Evolutionary conservation across 2,888 invertebrate genomes (phyloP), one percentile per base, ranked within the genome.

Genomic region (Heliconius hortense): DNA sequence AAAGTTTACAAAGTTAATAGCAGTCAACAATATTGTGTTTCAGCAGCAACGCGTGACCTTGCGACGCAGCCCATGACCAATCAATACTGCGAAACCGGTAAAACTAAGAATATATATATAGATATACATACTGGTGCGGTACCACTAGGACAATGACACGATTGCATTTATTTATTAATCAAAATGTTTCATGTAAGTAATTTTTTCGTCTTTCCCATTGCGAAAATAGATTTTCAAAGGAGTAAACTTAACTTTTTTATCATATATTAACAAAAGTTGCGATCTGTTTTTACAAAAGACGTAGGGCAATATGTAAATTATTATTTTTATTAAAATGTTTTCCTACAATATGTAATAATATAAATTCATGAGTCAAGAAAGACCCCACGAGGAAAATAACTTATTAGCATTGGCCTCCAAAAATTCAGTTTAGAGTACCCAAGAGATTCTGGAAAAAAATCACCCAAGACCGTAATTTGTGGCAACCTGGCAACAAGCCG

Each of bases 1-100:
- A 43, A 70, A 60, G 26, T 71, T 71, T 59, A 71, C 26, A 71
- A 71, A 60, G 35, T 43, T 35, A 60, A 35, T 24, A 60, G 39
- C 60, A 71, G 71, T 71, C 39, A 71, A 59, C 43, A 35, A 63
- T 74, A 63, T 60, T 71, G 66, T 74, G 74, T 79, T 79, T 73
- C 78, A 76, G 79, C 82, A 84, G 83, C 86, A 83, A 82, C 83
- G 82, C 71, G 79, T 84, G 89, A 90, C 90, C 90, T 90, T 90
- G 90, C 80, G 79, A 80, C 81, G 79, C 79, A 74, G 72, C 80
- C 82, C 80, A 82, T 80, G 82, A 79, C 81, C 81, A 88, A 90
- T 90, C 91, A 86, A 90, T 89, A 90, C 83, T 82, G 82, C 85
- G 86, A 75, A 70, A 68, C 63, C 56, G 11, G 63, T 64, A 70